phyloP scores from a whole-genome alignment of 2,797 vertebrate genomes.

The Bufotes viridis region DNA sequence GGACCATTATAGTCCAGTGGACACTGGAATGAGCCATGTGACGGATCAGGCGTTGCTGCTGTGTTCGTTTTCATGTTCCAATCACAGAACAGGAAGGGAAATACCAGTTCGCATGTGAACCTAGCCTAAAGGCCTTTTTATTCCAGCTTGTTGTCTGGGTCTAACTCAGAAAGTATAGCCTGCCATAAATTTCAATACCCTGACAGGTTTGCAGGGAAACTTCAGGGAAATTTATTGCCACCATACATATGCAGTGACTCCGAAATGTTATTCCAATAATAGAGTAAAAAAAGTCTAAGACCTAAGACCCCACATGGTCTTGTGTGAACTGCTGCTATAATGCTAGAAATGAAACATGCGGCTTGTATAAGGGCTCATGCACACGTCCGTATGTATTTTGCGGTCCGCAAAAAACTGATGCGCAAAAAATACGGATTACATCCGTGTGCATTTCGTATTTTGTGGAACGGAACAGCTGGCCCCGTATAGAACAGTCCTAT shows the following conservation, averaged over 20 bases:
- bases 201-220: neutral
- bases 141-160: neutral
- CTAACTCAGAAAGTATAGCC: neutral
- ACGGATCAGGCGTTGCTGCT: no score
- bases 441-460: no score
- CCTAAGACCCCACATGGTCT: neutral
- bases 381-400: no score
- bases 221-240: neutral
- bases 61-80: no score
- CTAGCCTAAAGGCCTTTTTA: neutral
- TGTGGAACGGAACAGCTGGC: no score
- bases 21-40: no score
- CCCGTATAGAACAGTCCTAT: no score
- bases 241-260: neutral
- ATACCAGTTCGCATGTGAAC: no score
- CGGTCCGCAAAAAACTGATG: no score
- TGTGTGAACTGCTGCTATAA: neutral
- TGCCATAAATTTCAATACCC: neutral
- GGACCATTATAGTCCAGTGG: no score
- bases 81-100: no score
- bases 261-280: neutral
- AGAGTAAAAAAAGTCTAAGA: neutral
- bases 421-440: no score
- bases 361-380: neutral
- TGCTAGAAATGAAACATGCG: neutral